Conservation (phyloP, 2,888 invertebrate genomes). For the Eurytoma adleriae region DNA sequence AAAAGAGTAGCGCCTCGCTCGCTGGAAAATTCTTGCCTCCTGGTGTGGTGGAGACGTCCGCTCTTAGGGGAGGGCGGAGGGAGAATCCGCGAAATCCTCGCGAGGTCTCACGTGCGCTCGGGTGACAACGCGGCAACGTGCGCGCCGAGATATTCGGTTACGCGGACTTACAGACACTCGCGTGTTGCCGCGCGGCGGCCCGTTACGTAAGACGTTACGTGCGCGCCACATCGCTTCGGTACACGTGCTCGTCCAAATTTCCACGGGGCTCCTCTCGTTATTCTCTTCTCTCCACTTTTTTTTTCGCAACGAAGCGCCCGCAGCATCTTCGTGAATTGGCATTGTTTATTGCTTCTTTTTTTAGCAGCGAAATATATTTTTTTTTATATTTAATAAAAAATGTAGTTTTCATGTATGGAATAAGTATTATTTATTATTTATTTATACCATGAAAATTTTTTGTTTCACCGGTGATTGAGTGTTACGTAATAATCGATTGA, state of each 20-base stretch:
- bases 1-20: background rate
- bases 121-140: slow-evolving; percentile 31
- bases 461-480: too few species aligned
- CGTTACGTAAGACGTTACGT: slow-evolving; percentile 56
- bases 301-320: background rate
- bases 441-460: too few species aligned
- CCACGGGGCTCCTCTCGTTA: background rate
- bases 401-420: too few species aligned
- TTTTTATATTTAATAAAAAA: too few species aligned
- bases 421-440: too few species aligned
- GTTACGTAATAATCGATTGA: too few species aligned
- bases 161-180: slow-evolving; percentile 53
- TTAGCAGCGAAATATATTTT: too few species aligned
- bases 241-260: slow-evolving; percentile 46
- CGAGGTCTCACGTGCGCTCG: slow-evolving; percentile 6
- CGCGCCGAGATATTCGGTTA: slow-evolving; percentile 57
- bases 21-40: background rate
- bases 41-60: too few species aligned
- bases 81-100: slow-evolving; percentile 12
- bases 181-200: slow-evolving; percentile 41
- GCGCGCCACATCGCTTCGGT: background rate
- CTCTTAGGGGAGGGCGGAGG: background rate
- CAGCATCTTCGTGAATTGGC: background rate
- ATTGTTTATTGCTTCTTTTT: too few species aligned
- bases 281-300: background rate